Percentiles rank a stretch among this genome's conserved stretches.
Evolutionary conservation across 2,113 vertebrate genomes (phyloP).

Genomic region (Stegastes partitus): DNA sequence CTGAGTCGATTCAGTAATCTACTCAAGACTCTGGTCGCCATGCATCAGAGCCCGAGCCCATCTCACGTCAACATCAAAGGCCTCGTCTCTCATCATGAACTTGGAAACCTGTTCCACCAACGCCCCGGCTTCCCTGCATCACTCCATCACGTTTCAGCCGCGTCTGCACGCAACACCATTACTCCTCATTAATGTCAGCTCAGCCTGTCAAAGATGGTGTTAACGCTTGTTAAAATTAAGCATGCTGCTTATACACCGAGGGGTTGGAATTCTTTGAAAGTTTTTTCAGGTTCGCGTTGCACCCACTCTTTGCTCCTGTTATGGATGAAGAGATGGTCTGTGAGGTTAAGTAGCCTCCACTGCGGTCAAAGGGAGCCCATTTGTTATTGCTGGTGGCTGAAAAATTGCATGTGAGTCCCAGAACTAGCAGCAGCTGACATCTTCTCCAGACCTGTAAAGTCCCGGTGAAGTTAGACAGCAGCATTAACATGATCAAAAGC

Average conservation of each 20-base stretch:
- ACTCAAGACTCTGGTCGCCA: conserved; percentile 45
- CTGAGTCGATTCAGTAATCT: conserved; percentile 53
- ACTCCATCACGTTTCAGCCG: not conserved
- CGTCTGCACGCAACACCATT: conserved; percentile 71
- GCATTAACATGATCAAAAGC: conserved; percentile 16
- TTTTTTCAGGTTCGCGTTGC: conserved; percentile 5
- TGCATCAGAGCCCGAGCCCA: conserved; percentile 47
- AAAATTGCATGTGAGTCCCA: conserved; percentile 8
- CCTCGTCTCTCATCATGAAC: conserved; percentile 36
- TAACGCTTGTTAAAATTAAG: conserved; percentile 67
- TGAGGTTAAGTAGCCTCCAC: conserved; percentile 41
- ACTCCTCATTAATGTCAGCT: conserved; percentile 76
- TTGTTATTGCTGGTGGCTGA: conserved; percentile 34
- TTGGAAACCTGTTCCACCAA: conserved; percentile 39
- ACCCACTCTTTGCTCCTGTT: conserved; percentile 17
- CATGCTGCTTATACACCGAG: conserved; percentile 17
- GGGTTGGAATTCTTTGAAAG: conserved; percentile 40
- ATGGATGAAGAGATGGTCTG: conserved; percentile 36
- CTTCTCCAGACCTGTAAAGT: not conserved
- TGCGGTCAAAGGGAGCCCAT: conserved; percentile 35
- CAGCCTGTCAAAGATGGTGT: conserved; percentile 63
- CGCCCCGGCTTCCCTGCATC: conserved; percentile 35
- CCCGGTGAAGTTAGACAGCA: not conserved
- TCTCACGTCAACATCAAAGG: conserved; percentile 70
- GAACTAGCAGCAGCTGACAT: not conserved